Percentiles rank a stretch among this genome's conserved stretches.
Conservation (phyloP, 2,888 invertebrate species). For the Heliconius ismenius region DNA sequence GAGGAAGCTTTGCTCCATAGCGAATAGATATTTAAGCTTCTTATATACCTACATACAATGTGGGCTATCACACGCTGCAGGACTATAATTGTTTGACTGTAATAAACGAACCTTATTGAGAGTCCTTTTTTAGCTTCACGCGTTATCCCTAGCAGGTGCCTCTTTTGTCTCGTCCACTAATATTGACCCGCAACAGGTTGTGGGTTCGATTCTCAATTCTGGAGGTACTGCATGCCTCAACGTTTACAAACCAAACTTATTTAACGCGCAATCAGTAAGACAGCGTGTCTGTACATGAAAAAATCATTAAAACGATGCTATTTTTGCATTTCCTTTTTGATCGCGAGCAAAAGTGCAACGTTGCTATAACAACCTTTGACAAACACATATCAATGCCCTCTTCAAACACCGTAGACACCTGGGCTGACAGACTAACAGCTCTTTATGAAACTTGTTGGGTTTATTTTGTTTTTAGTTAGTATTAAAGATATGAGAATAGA, state of each 20-base stretch:
- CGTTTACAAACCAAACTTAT: too few species aligned
- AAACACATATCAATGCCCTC: conserved; percentile 1
- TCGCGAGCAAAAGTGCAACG: conserved; percentile 12
- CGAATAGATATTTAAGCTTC: conserved; percentile 8
- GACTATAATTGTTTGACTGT: too few species aligned
- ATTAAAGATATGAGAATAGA: neutral
- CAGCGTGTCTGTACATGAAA: neutral
- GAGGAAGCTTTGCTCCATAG: conserved; percentile 3
- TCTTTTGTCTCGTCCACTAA: too few species aligned
- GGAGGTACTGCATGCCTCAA: neutral
- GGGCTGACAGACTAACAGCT: neutral
- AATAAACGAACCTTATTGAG: neutral
- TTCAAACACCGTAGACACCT: neutral
- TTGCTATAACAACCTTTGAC: conserved; percentile 14
- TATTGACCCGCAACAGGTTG: too few species aligned
- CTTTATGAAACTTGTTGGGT: neutral
- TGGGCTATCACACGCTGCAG: too few species aligned
- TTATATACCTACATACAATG: neutral
- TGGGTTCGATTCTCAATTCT: neutral
- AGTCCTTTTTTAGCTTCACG: neutral
- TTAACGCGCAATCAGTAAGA: too few species aligned
- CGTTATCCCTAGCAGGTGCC: neutral
- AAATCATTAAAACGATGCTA: conserved; percentile 10
- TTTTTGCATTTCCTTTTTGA: neutral
- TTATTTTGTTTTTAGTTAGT: neutral